Evolutionary conservation across 2,113 vertebrate species (phyloP).

Genomic region (Oxygymnocypris stewartii): DNA sequence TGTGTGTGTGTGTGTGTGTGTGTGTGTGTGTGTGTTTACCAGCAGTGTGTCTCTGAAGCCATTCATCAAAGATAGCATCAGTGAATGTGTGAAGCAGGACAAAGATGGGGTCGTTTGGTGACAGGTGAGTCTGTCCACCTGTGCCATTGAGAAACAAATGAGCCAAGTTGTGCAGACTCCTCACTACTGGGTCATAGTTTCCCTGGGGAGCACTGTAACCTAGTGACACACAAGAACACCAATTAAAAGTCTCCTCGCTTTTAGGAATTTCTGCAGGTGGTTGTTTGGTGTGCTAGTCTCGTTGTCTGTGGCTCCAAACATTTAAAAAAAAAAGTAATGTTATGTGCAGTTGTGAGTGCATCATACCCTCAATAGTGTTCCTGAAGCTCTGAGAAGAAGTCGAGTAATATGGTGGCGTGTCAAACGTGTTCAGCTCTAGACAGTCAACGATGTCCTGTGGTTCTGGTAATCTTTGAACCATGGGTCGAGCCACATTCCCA

Average conservation of each 20-base stretch:
- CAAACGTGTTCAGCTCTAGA: constrained; percentile 84
- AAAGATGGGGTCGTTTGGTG: constrained; percentile 95
- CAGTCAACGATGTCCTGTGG: constrained; percentile 87
- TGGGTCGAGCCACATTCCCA: constrained; percentile 87
- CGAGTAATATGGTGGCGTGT: constrained; percentile 86
- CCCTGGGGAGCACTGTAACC: constrained; percentile 94
- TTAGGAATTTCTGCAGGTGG: neutral
- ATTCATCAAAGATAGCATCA: constrained; percentile 94
- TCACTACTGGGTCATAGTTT: constrained; percentile 85
- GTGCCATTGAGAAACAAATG: constrained; percentile 96
- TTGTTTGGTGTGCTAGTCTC: constrained; percentile 43
- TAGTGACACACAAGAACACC: constrained; percentile 55
- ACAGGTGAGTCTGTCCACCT: constrained; percentile 92
- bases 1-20: neutral
- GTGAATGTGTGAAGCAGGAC: constrained; percentile 94
- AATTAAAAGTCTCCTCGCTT: neutral
- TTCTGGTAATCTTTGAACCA: constrained; percentile 90
- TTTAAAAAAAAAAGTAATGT: neutral
- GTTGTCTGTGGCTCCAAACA: constrained; percentile 36
- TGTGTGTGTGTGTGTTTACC: constrained; percentile 68
- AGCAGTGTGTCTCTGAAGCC: constrained; percentile 84
- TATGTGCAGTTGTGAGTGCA: neutral
- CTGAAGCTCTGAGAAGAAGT: constrained; percentile 84
- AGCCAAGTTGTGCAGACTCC: constrained; percentile 94
- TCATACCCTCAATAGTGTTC: constrained; percentile 82